Percentiles rank a stretch among this genome's conserved stretches.
Conservation (phyloP, 2,888 invertebrate species). For the Eugnorisma glareosa region DNA sequence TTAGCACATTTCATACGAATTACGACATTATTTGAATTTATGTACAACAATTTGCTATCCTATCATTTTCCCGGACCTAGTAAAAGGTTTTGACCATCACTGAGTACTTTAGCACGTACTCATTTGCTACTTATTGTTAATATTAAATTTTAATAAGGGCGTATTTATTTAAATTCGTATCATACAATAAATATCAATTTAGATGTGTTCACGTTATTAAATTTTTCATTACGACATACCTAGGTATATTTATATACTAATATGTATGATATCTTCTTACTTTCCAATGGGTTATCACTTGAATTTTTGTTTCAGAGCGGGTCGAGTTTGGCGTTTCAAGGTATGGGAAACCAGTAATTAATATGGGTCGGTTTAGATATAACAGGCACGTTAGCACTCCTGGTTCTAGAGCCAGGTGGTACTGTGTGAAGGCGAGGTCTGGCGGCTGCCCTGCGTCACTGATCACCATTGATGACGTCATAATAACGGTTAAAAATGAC, state of each 20-base stretch:
- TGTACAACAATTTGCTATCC: background rate
- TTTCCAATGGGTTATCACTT: background rate
- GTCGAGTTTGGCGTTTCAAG: conserved; percentile 38
- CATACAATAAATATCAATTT: background rate
- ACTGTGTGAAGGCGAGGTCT: conserved; percentile 56
- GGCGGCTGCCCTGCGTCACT: conserved; percentile 70
- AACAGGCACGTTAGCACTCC: conserved; percentile 54
- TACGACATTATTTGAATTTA: background rate
- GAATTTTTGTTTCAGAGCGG: conserved; percentile 22
- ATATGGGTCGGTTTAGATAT: conserved; percentile 38
- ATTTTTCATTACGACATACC: background rate
- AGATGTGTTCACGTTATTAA: background rate
- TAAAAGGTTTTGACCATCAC: background rate
- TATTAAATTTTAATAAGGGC: background rate
- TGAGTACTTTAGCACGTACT: background rate
- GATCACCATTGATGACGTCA: conserved; percentile 6
- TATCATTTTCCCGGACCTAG: background rate
- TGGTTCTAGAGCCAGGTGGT: conserved; percentile 68
- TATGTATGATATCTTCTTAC: background rate
- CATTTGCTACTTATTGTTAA: background rate
- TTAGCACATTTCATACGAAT: background rate
- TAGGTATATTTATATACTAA: background rate
- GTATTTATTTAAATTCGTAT: background rate
- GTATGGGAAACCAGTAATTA: conserved; percentile 50
- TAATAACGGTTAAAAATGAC: background rate